Base-by-base conservation (phyloP, 2,113 vertebrate species). In the Cavia aperea region DNA sequence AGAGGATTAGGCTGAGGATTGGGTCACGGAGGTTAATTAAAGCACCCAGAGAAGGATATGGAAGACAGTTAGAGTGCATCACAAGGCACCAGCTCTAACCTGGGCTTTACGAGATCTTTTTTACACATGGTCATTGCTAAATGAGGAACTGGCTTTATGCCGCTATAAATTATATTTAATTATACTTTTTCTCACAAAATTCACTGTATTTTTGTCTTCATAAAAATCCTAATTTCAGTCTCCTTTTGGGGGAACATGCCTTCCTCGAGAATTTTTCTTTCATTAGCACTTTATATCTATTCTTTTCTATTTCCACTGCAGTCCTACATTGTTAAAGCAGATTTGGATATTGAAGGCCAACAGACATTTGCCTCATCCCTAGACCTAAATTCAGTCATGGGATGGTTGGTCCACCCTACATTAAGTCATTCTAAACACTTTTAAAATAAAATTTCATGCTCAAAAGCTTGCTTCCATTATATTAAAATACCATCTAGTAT, bases 11-110 rank as follows among this genome's bases (percentile, higher is more conserved):
- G n/a, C 86, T 92, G 43, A 91, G 90, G 85, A 93, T 36, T 60
- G 2, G 86, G 95, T 95, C 79, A 83, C 39, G 56, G 65, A 94
- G 91, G 96, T 97, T 97, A 97, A 97, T 97, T 97, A 96, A 97
- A 97, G 82, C 65, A 84, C 92, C 95, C 90, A 51, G 68, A 92
- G 83, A 85, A 91, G 78, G 70, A 86, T 18, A 5, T 66, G 24
- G 90, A 91, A 65, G 93, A 93, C 92, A 89, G 94, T 85, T 93
- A 93, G 72, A 93, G 91, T 95, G 86, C 90, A 77, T 73, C 73
- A n/a, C 92, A 75, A 72, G 90, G 82, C 85, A 93, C 62, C 66
- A 86, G 91, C 58, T 70, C 82, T 84, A 72, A 89, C 81, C 95
- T 90, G 26, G 60, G 56, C 65, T 83, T 83, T n/a, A 39, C 86